Evolutionary conservation across 30 jellyfish, hydroid and myxozoan species (phyloP), one percentile per base, ranked within the genome.

Genomic region (Pelagia noctiluca): DNA sequence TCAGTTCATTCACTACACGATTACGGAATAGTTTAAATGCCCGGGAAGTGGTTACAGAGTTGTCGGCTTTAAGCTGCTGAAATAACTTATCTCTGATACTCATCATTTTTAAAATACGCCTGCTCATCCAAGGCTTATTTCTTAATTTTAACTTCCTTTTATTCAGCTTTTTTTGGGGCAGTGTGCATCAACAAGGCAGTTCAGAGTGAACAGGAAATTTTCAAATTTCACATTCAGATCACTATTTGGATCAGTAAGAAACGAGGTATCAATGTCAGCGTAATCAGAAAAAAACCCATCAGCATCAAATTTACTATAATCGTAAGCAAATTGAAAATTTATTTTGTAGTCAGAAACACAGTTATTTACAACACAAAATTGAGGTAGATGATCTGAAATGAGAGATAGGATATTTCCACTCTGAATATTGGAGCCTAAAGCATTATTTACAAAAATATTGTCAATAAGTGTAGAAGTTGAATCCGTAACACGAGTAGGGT

Each of bases 371-470:
- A 75, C 60, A 50, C 87, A 75, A 33, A 46, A 75, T 46, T 75
- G 87, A 47, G 79, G 87, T 2, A 50, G 78, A 75, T 75, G 87
- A 25, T 75, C 87, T n/a, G 79, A n/a, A n/a, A 75, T 75, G 35
- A 47, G 76, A 75, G 78, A 75, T 50, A 75, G 78, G 77, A 75
- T 52, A 75, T 75, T 75, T 1, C 87, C 79, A 50, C 87, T 75
- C 34, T 75, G 76, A 52, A 75, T 75, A 35, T 75, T 75, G 60
- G 78, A 75, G 3, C 87, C 63, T 48, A 50, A 23, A 66, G 60
- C 87, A 75, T 48, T 50, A 21, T 50, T 48, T 75, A 48, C 60
- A 63, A 62, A 63, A 0, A 75, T 75, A 71, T 79, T 63, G 63
- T 79, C 90, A 42, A 79, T 66, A 49, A 52, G 76, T 63, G 90